Percentiles rank a stretch among this genome's conserved stretches.
Conservation (phyloP, 2,888 invertebrate genomes). For the Agriopis aurantiaria region DNA sequence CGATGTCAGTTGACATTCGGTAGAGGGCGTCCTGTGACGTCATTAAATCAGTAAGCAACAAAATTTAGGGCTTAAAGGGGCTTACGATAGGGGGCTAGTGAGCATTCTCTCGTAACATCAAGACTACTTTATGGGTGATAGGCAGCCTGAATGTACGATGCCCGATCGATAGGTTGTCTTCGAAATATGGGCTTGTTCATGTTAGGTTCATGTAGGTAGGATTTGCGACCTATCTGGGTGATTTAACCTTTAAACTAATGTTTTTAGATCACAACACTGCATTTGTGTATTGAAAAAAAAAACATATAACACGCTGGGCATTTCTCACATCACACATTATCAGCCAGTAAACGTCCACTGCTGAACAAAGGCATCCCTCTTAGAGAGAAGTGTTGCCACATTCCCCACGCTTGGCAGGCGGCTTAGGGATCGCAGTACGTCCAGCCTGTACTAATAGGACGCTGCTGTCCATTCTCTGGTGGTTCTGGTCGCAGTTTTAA, state of each 20-base stretch:
- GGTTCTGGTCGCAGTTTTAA: no score
- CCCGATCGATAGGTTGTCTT: conserved; percentile 31
- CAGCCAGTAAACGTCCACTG: no score
- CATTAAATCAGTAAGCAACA: conserved; percentile 84
- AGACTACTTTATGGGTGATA: conserved; percentile 49
- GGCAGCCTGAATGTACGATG: conserved; percentile 41
- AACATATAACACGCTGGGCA: no score
- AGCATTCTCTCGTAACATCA: conserved; percentile 53
- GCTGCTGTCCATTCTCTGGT: no score
- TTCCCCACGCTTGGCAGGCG: no score
- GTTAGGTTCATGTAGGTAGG: neutral
- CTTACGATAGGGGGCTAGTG: conserved; percentile 63
- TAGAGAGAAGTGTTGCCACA: no score
- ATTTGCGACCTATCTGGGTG: neutral
- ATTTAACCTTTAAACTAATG: neutral
- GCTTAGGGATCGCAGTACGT: no score
- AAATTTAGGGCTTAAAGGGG: conserved; percentile 78
- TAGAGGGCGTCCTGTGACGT: conserved; percentile 83
- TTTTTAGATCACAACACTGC: no score
- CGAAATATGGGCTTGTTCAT: conserved; percentile 4
- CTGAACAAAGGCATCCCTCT: no score
- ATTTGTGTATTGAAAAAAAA: no score
- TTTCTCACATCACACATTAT: no score
- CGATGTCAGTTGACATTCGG: conserved; percentile 84
- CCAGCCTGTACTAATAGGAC: no score